phyloP scores from a whole-genome alignment of 1,140 invertebrate genomes.

The Leptinotarsa texana region DNA sequence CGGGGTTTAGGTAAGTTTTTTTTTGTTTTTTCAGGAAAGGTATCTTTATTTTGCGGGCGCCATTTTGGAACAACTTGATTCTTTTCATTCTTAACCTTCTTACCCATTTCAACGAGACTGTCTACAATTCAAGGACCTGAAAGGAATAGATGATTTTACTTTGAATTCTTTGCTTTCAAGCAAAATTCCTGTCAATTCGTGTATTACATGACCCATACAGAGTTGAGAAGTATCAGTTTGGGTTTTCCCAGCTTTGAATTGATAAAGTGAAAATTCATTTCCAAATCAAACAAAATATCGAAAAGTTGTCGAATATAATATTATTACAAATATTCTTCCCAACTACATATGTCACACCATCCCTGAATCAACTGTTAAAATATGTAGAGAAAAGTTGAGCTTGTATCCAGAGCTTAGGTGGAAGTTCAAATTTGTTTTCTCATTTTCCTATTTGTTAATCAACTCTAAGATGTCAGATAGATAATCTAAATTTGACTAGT shows the following conservation, averaged over 20 bases:
- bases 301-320: neutral
- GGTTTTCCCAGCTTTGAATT: neutral
- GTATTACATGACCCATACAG: no score
- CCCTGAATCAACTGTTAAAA: neutral
- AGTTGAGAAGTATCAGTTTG: no score
- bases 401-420: no score
- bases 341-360: neutral
- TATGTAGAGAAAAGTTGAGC: no score
- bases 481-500: no score
- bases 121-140: neutral
- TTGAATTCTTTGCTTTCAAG: no score
- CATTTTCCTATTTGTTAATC: no score
- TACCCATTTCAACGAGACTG: no score
- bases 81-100: conserved; percentile 4
- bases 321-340: neutral
- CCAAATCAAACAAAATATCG: no score
- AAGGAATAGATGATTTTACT: neutral
- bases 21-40: conserved; percentile 30
- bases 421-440: no score
- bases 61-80: conserved; percentile 24
- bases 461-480: no score
- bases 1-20: neutral
- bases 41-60: conserved; percentile 24
- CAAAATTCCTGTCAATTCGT: no score
- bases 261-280: neutral